These are phyloP conservation scores for Fringilla coelebs DNA, from an alignment of 2,797 vertebrate species.

Conservation along the genomic window DNA sequence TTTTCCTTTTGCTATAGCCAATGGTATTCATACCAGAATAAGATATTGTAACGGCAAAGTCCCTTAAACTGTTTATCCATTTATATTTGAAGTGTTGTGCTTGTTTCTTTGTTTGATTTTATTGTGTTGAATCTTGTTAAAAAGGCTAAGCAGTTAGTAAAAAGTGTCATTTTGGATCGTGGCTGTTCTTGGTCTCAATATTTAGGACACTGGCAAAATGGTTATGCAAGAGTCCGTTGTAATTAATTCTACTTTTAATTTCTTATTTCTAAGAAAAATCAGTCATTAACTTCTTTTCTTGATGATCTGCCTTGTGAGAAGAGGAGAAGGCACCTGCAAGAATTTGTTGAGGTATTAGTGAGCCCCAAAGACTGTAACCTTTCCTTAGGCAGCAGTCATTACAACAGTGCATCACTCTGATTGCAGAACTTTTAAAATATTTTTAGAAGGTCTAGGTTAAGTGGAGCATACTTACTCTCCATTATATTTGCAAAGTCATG, in stretches of 20 bases:
- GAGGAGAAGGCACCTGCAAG: background rate
- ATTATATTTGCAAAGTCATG: background rate
- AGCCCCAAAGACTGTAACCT: background rate
- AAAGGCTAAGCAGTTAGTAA: background rate
- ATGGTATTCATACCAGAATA: background rate
- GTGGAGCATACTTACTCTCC: background rate
- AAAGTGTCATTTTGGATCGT: background rate
- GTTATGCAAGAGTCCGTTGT: background rate
- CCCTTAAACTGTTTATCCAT: background rate
- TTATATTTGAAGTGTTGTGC: background rate
- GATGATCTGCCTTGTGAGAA: background rate
- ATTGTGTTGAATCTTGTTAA: background rate
- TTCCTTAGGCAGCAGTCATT: background rate
- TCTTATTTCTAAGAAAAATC: background rate
- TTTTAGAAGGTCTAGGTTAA: background rate
- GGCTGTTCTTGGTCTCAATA: background rate
- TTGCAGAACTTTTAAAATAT: background rate
- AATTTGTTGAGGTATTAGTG: background rate
- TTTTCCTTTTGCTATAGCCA: background rate
- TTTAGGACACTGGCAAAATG: background rate
- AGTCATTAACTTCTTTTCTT: background rate
- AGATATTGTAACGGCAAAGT: background rate
- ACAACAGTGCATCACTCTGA: background rate
- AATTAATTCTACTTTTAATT: background rate
- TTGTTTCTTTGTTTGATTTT: background rate